Base-by-base conservation (phyloP, 2,888 invertebrate species). In the Thecocarcelia acutangulata region DNA sequence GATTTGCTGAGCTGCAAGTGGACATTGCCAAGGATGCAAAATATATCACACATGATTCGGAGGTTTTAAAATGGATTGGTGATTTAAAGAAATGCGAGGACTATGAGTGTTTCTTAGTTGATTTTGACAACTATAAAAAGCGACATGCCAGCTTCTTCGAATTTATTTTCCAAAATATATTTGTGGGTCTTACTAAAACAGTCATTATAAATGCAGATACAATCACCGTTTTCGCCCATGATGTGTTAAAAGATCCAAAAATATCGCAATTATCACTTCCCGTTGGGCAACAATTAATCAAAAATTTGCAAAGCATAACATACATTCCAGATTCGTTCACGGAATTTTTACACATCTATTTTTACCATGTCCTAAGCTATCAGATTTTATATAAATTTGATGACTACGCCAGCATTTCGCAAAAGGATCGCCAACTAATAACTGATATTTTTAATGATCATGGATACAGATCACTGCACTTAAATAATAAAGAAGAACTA, bases 61-160 rank as follows among this genome's bases (percentile, higher is more conserved):
- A 9, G 1, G 9, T 33, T 33, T 33, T 33, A 17, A 24, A 28
- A 28, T 63, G 46, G 46, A 6, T 46, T 4, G 21, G 17, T 12
- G 15, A 17, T 0, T 33, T 63, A 17, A 63, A 46, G 17, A 13
- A 46, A 1, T 63, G 63, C 8, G 5, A 24, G 13, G 46, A 63
- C 15, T 63, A 63, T 6, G 56, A 58, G 46, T 63, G 63, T 8
- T 48, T 46, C 15, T 48, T 46, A 3, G 11, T 9, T 17, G 5
- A 48, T 1, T 33, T 33, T 19, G 11, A 17, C 5, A 8, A 3
- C 9, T 33, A 33, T 33, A 8, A 33, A 63, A 13, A 48, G 19
- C 21, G 11, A 15, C 12, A 17, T 13, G 5, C n/a, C 5, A 50
- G 17, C 17, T 2, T n/a, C 2, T 5, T 58, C 0, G 8, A 13